Evolutionary conservation across 2,797 vertebrate species (phyloP).

Genomic region (Pipistrellus pipistrellus): DNA sequence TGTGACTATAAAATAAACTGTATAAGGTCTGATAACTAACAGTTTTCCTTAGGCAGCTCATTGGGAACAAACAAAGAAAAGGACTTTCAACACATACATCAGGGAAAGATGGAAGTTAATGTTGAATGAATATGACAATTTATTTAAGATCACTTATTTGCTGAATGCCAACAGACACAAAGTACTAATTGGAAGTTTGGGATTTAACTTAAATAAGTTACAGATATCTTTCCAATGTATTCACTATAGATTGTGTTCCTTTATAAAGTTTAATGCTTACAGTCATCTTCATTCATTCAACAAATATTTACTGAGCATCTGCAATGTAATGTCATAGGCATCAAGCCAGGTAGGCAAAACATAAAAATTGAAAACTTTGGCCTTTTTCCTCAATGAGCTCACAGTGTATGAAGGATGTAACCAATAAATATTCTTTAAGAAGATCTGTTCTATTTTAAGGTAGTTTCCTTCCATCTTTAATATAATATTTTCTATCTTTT

Average conservation of each 20-base stretch:
- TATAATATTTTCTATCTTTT: background rate
- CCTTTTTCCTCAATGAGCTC: background rate
- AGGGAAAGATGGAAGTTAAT: background rate
- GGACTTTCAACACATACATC: background rate
- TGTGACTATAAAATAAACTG: background rate
- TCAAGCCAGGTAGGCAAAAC: background rate
- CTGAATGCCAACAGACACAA: background rate
- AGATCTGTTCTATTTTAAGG: background rate
- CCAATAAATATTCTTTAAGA: background rate
- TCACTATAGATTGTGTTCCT: background rate
- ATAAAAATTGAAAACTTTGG: background rate
- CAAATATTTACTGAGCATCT: background rate
- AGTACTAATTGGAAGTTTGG: background rate
- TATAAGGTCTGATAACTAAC: background rate
- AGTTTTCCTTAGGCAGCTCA: background rate
- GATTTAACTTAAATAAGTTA: background rate
- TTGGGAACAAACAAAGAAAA: background rate
- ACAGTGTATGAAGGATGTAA: background rate
- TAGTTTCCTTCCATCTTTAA: background rate
- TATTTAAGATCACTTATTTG: background rate
- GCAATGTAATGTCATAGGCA: background rate
- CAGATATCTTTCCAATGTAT: background rate
- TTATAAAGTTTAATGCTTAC: conserved; percentile 18
- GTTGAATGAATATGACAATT: background rate
- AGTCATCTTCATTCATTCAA: background rate